Percentiles rank a stretch among this genome's conserved stretches.
Evolutionary conservation across 2,113 vertebrate genomes (phyloP).

Genomic region (Callipepla californica): DNA sequence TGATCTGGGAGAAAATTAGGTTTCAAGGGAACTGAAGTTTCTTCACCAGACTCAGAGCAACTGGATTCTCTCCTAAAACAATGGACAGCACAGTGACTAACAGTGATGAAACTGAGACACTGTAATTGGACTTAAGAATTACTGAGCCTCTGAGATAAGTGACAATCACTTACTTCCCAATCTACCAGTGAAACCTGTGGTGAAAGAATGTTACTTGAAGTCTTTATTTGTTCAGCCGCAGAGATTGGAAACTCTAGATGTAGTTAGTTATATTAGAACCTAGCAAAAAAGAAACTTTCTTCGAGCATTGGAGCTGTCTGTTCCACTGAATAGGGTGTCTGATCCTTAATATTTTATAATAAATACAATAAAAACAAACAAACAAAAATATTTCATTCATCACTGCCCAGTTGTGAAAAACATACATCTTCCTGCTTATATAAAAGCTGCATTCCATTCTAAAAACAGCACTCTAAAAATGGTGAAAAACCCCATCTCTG

Average conservation of each 20-base stretch:
- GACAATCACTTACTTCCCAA: background rate
- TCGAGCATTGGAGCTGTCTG: background rate
- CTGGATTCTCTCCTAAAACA: background rate
- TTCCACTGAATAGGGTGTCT: background rate
- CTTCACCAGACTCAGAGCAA: background rate
- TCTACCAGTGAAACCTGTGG: background rate
- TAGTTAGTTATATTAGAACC: background rate
- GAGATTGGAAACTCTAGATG: background rate
- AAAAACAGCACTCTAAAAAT: background rate
- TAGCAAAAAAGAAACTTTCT: background rate
- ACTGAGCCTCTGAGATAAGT: background rate
- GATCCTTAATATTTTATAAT: background rate
- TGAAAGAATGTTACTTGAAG: background rate
- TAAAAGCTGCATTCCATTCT: background rate
- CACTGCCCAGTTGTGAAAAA: background rate
- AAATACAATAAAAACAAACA: background rate
- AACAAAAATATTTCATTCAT: background rate
- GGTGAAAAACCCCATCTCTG: background rate
- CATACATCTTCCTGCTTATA: background rate
- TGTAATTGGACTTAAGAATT: background rate
- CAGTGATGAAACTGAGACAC: fast-evolving
- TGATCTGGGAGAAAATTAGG: background rate
- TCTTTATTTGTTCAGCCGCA: background rate
- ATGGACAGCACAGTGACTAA: fast-evolving
- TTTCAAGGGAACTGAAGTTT: background rate